phyloP scores from a whole-genome alignment of 2,797 vertebrate species.

The Triplophysa bombifrons region DNA sequence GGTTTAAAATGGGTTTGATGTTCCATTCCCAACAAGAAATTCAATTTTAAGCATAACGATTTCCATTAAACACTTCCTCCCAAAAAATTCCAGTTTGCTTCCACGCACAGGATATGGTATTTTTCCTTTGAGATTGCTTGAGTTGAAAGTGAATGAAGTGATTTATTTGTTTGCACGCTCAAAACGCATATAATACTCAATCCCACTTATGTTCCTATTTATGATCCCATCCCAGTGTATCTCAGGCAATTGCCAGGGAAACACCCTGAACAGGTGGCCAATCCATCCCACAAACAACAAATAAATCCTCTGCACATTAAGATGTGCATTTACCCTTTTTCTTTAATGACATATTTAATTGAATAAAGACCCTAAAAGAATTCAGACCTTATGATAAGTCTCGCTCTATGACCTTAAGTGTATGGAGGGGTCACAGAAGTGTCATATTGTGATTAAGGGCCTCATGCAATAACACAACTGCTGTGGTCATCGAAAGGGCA shows the following conservation, averaged over 20 bases:
- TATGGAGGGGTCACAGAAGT: constrained; percentile 11
- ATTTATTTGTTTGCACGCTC: neutral
- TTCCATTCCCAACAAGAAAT: neutral
- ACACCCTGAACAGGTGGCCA: neutral
- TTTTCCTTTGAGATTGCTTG: neutral
- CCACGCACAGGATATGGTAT: neutral
- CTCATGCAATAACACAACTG: constrained; percentile 14
- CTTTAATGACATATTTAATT: neutral
- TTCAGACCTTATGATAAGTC: neutral
- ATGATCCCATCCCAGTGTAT: neutral
- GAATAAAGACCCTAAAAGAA: neutral
- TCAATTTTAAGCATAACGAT: constrained; percentile 4
- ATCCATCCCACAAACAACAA: neutral
- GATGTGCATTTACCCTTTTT: neutral
- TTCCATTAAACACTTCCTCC: constrained; percentile 13
- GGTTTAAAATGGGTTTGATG: constrained; percentile 11
- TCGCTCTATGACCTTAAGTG: neutral
- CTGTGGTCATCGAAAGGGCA: constrained; percentile 15
- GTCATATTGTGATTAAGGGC: constrained; percentile 28
- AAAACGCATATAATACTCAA: neutral
- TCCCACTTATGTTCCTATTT: neutral
- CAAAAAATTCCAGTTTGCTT: neutral
- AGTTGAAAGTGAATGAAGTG: neutral
- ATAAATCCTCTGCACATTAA: neutral
- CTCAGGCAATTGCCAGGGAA: neutral